Evolutionary conservation across 2,888 invertebrate species (phyloP), one percentile per base, ranked within the genome.

Genomic region (Chirona hameri): DNA sequence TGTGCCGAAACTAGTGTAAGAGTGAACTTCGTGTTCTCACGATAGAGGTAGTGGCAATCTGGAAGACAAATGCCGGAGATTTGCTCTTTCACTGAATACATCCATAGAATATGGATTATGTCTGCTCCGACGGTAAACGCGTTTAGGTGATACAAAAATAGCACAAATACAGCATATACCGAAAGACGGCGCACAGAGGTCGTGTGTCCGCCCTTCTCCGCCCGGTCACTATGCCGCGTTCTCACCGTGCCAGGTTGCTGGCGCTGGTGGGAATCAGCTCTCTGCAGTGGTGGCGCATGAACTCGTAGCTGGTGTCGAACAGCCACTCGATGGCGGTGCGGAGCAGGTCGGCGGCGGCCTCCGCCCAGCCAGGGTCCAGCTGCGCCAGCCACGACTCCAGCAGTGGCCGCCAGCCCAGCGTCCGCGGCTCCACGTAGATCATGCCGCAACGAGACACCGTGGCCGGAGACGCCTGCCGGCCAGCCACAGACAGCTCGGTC

Each of bases 381-480:
- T 80, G 80, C 27, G 48, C 52, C 52, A 24, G 80, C 88, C 88
- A 89, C 15, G 82, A 60, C 65, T 80, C 82, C 60, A 84, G 79
- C 48, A 95, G 92, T 0, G 95, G 93, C 84, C 90, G 89, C 92
- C 95, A 96, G 7, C 96, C 96, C 14, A 97, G 89, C 0, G 90
- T 88, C 24, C 87, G 85, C 0, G 96, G 93, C 88, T 97, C 97
- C 90, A 97, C 91, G 88, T 97, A 98, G 86, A 98, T 95, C 97
- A 98, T 97, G 81, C 95, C 95, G 88, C 97, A 97, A 82, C 95
- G 91, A 21, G 95, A 95, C 2, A 98, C 95, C 7, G 95, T 95
- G 10, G 95, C 95, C n/a, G 95, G 96, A 0, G 94, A 94, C 0
- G 93, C 93, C 89, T 93, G 93, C 39, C 39, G 0, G 21, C 82